These are phyloP conservation scores for Polydesmus complanatus DNA, from an alignment of 2,888 invertebrate genomes.

Conservation along the genomic window DNA sequence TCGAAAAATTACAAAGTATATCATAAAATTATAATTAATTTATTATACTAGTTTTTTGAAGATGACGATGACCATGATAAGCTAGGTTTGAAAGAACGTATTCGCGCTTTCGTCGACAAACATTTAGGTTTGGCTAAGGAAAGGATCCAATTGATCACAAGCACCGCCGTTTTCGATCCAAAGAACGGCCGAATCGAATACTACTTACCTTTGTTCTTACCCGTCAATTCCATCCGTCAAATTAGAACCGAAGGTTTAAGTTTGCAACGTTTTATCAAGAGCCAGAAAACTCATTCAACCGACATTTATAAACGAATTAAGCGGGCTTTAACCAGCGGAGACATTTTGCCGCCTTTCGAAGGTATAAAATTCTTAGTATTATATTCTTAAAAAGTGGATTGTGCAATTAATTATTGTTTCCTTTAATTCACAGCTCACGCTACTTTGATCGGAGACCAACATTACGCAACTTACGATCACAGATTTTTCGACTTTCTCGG, in stretches of 20 bases:
- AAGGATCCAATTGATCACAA: background rate
- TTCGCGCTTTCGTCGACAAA: constrained; percentile 1
- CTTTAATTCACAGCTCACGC: constrained; percentile 44
- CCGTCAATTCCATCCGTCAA: constrained; percentile 9
- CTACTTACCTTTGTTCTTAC: constrained; percentile 11
- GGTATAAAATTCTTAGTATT: background rate
- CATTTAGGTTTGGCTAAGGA: background rate
- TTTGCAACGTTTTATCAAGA: constrained; percentile 1
- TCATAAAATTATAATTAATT: too few species aligned
- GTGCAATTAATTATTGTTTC: constrained; percentile 12
- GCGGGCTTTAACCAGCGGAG: constrained; percentile 3
- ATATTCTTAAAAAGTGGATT: background rate
- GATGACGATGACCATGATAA: background rate
- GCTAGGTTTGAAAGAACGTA: background rate
- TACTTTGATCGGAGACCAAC: constrained; percentile 59
- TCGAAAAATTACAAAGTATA: too few species aligned
- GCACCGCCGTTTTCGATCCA: background rate
- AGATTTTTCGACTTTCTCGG: constrained; percentile 63
- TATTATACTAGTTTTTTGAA: background rate
- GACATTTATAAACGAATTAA: constrained; percentile 7
- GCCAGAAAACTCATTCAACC: background rate
- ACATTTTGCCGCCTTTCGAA: constrained; percentile 11
- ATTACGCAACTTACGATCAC: constrained; percentile 79
- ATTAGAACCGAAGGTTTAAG: constrained; percentile 7
- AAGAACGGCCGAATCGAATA: constrained; percentile 9